Base-by-base conservation (phyloP, 2,797 vertebrate species). In the Lateolabrax maculatus region DNA sequence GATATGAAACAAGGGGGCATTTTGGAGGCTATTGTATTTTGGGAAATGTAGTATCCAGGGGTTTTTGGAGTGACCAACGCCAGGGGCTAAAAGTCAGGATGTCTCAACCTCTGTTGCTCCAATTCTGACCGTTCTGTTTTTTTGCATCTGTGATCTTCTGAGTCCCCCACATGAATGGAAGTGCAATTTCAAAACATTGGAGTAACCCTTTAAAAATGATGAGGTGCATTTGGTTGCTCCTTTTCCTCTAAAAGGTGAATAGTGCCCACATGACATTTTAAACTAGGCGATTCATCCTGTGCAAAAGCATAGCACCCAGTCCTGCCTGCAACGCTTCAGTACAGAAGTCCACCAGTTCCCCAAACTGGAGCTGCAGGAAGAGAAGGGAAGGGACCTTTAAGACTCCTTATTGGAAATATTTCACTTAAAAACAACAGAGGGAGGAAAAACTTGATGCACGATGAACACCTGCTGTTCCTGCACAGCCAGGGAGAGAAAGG, bases 401-500 rank as follows among this genome's bases (percentile, higher is more conserved):
- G 84, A 72, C 41, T 60, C 81, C 64, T 84, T 68, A 77, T 53
- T 63, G 73, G 44, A 83, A 80, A 73, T 27, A 53, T 80, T 84
- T 89, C 62, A 69, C 57, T 69, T 71, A 48, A 65, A 74, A 84
- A 71, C 58, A 84, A 46, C 57, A 61, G 49, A 48, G 52, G 19
- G 60, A 44, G 34, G 19, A 49, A 61, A 82, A 65, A 72, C 43
- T 53, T 7, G 46, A 67, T 29, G 72, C 65, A 34, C 53, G 74
- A 58, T 12, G 19, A 75, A 75, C 62, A 77, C 83, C 84, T 69
- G 88, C 83, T 79, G 81, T 25, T 85, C 56, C 61, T 21, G 74
- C 84, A 71, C 80, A 83, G 84, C 31, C 41, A 7, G 82, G 44
- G 76, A 81, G 77, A 57, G 46, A 72, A 15, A 72, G 62, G 60